Conservation (phyloP, 2,113 vertebrate species). For the Bos javanicus region DNA sequence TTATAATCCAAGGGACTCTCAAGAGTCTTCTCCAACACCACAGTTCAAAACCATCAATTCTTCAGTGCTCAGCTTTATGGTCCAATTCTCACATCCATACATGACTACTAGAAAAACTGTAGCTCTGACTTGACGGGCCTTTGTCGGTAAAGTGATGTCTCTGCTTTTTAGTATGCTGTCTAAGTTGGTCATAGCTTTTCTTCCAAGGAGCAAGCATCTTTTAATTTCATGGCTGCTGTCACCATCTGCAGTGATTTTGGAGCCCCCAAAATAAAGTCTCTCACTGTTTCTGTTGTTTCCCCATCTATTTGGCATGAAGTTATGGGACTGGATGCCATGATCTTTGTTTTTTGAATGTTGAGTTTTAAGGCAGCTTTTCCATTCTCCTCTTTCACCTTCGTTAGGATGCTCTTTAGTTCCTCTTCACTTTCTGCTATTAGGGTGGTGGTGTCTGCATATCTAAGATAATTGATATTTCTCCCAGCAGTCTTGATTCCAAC, state of each 20-base stretch:
- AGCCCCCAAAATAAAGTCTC: neutral
- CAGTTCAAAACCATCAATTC: neutral
- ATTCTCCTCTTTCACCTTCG: neutral
- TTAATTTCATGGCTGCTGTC: neutral
- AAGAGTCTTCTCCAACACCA: neutral
- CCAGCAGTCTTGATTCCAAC: neutral
- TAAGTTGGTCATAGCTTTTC: neutral
- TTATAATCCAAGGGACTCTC: neutral
- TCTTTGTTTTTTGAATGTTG: neutral
- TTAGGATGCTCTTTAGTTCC: neutral
- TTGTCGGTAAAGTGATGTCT: neutral
- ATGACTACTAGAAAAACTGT: neutral
- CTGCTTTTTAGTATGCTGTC: neutral
- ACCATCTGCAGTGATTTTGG: neutral
- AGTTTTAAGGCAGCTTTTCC: neutral
- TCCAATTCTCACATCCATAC: neutral
- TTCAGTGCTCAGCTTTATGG: neutral
- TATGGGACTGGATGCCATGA: neutral
- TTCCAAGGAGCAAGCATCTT: neutral
- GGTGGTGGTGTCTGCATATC: neutral
- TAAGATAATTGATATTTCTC: neutral
- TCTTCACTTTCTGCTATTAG: neutral
- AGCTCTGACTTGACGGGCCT: neutral
- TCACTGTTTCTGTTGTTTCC: neutral
- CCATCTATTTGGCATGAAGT: neutral